Percentiles rank a stretch among this genome's conserved stretches.
Conservation (phyloP, 2,888 invertebrate species). For the Lepidochrysops patricia region DNA sequence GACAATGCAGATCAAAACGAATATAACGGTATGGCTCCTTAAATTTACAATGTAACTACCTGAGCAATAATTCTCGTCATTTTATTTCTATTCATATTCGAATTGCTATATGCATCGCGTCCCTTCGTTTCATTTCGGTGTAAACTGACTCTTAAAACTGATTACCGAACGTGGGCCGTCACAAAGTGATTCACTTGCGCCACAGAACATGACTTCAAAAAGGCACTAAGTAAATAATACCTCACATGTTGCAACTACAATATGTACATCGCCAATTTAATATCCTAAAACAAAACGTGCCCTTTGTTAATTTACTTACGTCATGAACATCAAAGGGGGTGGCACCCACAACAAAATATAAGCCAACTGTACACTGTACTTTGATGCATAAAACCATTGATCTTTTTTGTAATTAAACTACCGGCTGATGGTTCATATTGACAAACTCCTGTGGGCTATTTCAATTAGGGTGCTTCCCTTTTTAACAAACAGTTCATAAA, state of each 20-base stretch:
- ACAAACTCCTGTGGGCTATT: not conserved
- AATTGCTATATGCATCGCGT: no score
- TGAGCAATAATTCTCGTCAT: no score
- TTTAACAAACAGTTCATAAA: slow-evolving; percentile 3
- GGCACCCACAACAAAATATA: not conserved
- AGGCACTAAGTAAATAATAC: no score
- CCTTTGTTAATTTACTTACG: not conserved
- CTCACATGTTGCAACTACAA: no score
- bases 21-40: slow-evolving; percentile 53
- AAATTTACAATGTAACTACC: not conserved
- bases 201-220: no score
- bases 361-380: not conserved
- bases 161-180: no score
- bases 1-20: slow-evolving; percentile 58
- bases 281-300: not conserved
- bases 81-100: no score
- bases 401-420: not conserved
- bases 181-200: no score
- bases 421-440: not conserved
- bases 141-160: no score
- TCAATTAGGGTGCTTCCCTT: slow-evolving; percentile 2
- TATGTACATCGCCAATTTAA: no score
- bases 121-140: no score
- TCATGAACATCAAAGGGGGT: not conserved
- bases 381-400: not conserved